A percentile compares a stretch with the other conserved stretches of the same genome.
phyloP scores from a whole-genome alignment of 2,888 invertebrate species.

The Eilema caniola region DNA sequence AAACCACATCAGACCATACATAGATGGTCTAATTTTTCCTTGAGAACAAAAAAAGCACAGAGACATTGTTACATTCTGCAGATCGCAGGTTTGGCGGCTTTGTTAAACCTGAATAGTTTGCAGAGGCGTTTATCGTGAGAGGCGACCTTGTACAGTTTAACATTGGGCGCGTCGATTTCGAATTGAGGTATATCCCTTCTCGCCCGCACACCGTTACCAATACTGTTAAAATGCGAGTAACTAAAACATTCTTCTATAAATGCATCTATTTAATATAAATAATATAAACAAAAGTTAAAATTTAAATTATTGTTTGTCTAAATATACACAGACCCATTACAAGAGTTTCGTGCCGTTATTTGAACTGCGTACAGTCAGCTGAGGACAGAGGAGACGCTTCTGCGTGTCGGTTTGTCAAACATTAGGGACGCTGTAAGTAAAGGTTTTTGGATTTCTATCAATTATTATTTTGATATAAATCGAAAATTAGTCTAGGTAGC shows the following conservation, averaged over 20 bases:
- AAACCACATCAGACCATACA: conserved; percentile 56
- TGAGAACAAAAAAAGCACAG: conserved; percentile 56
- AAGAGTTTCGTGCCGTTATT: background rate
- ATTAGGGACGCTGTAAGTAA: too few relatives aligned
- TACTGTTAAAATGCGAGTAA: background rate
- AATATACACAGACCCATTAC: background rate
- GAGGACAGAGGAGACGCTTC: background rate
- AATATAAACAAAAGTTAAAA: background rate
- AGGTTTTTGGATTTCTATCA: conserved; percentile 81
- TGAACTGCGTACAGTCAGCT: background rate
- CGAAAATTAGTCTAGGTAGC: conserved; percentile 73
- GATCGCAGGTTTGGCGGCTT: conserved; percentile 56
- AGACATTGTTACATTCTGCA: conserved; percentile 18
- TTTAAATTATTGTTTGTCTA: background rate
- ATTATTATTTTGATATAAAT: conserved; percentile 75
- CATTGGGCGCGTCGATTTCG: conserved; percentile 78
- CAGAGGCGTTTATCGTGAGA: conserved; percentile 75
- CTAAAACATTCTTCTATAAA: background rate
- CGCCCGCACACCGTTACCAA: background rate
- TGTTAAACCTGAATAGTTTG: conserved; percentile 54
- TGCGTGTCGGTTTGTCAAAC: too few relatives aligned
- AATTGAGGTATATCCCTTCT: conserved; percentile 64
- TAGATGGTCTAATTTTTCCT: conserved; percentile 50
- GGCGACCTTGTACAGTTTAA: conserved; percentile 78
- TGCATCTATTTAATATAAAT: background rate